phyloP scores from a whole-genome alignment of 2,113 vertebrate genomes.

The Dascyllus trimaculatus region DNA sequence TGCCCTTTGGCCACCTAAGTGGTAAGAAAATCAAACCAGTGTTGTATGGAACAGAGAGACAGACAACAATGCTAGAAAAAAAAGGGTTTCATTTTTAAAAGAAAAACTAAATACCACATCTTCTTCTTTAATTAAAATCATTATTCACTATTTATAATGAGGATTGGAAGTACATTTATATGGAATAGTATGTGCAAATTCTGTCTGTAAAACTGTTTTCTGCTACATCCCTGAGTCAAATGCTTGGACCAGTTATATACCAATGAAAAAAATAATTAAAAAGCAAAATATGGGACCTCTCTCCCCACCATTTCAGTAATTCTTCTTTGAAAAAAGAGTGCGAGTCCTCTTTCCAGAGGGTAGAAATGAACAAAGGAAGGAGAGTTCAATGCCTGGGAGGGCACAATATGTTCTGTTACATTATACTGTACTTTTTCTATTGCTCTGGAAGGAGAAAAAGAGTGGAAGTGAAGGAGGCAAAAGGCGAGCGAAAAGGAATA shows the following conservation, averaged over 20 bases:
- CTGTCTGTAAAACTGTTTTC: slow-evolving; percentile 9
- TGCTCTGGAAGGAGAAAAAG: slow-evolving; percentile 52
- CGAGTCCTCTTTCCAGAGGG: slow-evolving; percentile 41
- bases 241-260: slow-evolving; percentile 14
- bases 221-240: slow-evolving; percentile 5
- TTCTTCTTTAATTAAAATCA: not conserved
- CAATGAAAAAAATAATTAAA: not conserved
- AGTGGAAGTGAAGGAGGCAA: slow-evolving; percentile 40
- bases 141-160: not conserved
- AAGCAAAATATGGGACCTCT: not conserved
- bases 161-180: not conserved
- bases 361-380: slow-evolving; percentile 48
- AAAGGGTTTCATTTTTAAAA: not conserved
- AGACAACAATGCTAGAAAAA: not conserved
- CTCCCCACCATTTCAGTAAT: slow-evolving; percentile 66
- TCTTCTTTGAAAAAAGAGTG: slow-evolving; percentile 49
- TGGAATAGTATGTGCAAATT: not conserved
- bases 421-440: slow-evolving; percentile 75
- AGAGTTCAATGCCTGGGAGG: slow-evolving; percentile 58
- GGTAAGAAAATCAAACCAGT: slow-evolving; percentile 9
- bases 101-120: not conserved
- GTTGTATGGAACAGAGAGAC: not conserved
- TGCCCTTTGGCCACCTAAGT: slow-evolving; percentile 19
- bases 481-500: slow-evolving; percentile 76
- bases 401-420: slow-evolving; percentile 83